Conservation (phyloP, 2,797 vertebrate genomes). For the Selene dorsalis region DNA sequence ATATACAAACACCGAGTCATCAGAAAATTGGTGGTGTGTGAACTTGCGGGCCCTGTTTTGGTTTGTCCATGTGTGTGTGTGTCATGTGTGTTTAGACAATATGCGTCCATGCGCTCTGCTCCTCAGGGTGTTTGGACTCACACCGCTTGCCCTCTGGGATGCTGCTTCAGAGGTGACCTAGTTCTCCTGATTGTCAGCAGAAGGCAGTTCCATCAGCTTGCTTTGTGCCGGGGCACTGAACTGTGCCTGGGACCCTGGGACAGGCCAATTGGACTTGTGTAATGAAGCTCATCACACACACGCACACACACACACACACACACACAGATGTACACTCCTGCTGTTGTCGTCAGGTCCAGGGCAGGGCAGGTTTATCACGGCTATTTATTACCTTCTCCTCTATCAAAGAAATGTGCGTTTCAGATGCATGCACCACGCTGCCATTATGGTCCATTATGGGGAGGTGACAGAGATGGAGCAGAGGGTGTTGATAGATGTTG, state of each 20-base stretch:
- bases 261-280: slow-evolving; percentile 78
- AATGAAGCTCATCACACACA: slow-evolving; percentile 79
- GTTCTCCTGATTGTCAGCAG: slow-evolving; percentile 83
- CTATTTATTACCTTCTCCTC: slow-evolving; percentile 75
- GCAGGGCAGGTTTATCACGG: slow-evolving; percentile 72
- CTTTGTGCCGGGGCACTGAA: slow-evolving; percentile 85
- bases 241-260: slow-evolving; percentile 78
- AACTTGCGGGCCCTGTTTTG: slow-evolving; percentile 40
- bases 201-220: slow-evolving; percentile 77
- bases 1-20: slow-evolving; percentile 41
- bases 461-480: slow-evolving; percentile 74
- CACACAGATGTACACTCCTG: slow-evolving; percentile 24
- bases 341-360: slow-evolving; percentile 52
- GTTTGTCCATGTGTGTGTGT: background rate
- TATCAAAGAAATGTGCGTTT: slow-evolving; percentile 73
- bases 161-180: slow-evolving; percentile 84
- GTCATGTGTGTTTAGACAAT: slow-evolving; percentile 50
- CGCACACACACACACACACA: slow-evolving; percentile 49
- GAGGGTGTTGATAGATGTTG: slow-evolving; percentile 76
- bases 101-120: slow-evolving; percentile 46
- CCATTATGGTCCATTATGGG: slow-evolving; percentile 75
- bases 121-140: slow-evolving; percentile 59
- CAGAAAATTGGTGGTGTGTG: slow-evolving; percentile 30
- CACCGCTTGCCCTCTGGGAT: slow-evolving; percentile 70
- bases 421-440: slow-evolving; percentile 54